These are phyloP conservation scores for Beaufortia kweichowensis DNA, from an alignment of 2,113 vertebrate genomes.

Conservation along the genomic window DNA sequence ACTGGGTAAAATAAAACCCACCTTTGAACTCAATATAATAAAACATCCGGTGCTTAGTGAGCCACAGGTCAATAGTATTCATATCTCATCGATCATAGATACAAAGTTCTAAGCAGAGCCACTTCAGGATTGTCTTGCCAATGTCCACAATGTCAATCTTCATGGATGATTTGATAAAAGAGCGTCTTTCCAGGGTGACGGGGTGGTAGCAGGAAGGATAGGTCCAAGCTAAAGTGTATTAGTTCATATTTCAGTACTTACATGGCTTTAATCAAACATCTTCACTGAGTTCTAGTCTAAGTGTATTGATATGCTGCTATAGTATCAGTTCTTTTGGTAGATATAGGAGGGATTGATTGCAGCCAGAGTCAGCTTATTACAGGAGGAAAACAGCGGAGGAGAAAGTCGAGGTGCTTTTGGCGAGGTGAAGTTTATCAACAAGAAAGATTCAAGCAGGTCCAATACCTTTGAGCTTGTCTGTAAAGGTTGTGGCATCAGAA, in stretches of 20 bases:
- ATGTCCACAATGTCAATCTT: slow-evolving; percentile 69
- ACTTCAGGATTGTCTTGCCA: slow-evolving; percentile 78
- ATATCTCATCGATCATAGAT: slow-evolving; percentile 66
- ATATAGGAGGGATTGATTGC: slow-evolving; percentile 70
- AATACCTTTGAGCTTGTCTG: slow-evolving; percentile 55
- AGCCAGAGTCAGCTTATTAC: slow-evolving; percentile 68
- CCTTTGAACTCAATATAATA: slow-evolving; percentile 69
- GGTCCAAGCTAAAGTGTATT: slow-evolving; percentile 72
- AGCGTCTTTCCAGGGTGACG: slow-evolving; percentile 63
- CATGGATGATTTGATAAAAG: slow-evolving; percentile 70
- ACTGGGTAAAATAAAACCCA: slow-evolving; percentile 77
- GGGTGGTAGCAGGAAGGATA: slow-evolving; percentile 62
- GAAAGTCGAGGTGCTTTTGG: slow-evolving; percentile 63
- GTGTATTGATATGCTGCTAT: slow-evolving; percentile 65
- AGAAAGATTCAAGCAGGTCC: slow-evolving; percentile 52
- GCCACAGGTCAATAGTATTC: slow-evolving; percentile 69
- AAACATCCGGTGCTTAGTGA: slow-evolving; percentile 66
- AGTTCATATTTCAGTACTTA: slow-evolving; percentile 70
- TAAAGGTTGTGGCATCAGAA: slow-evolving; percentile 63
- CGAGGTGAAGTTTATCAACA: slow-evolving; percentile 58
- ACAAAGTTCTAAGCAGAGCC: slow-evolving; percentile 67
- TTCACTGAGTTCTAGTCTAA: slow-evolving; percentile 64
- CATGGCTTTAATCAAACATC: slow-evolving; percentile 73
- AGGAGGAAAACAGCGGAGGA: slow-evolving; percentile 59
- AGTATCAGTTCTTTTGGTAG: slow-evolving; percentile 72